phyloP scores from a whole-genome alignment of 2,888 invertebrate genomes.

The Drosophila peninsularis region DNA sequence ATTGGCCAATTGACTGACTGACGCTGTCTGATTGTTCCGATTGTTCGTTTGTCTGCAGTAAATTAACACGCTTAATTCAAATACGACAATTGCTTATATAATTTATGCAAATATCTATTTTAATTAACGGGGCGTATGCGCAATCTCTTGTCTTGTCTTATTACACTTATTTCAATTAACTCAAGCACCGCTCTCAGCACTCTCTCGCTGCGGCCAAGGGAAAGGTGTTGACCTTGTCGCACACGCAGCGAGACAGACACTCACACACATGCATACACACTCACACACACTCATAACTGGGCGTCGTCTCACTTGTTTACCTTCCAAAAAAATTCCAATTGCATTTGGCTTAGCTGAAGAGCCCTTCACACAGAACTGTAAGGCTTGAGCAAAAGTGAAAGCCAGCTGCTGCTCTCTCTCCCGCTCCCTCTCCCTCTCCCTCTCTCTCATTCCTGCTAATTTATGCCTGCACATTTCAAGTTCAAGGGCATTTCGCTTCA shows the following conservation, averaged over 20 bases:
- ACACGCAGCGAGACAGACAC: constrained; percentile 40
- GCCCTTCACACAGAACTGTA: constrained; percentile 62
- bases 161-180: constrained; percentile 71
- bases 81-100: constrained; percentile 57
- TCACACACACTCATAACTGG: constrained; percentile 30
- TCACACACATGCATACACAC: constrained; percentile 21
- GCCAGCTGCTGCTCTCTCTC: background rate
- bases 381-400: constrained; percentile 40
- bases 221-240: constrained; percentile 79
- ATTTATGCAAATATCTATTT: constrained; percentile 69
- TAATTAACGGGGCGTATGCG: constrained; percentile 76
- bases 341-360: constrained; percentile 48
- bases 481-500: constrained; percentile 66
- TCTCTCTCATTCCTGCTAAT: constrained; percentile 15
- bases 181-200: constrained; percentile 22
- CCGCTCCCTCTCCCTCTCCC: background rate
- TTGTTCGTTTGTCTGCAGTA: constrained; percentile 21
- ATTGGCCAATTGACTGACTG: constrained; percentile 40
- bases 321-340: constrained; percentile 60
- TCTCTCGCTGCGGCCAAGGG: constrained; percentile 55
- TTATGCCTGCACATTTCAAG: constrained; percentile 56
- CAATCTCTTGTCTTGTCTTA: constrained; percentile 60
- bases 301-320: constrained; percentile 63
- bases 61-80: constrained; percentile 31
- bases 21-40: constrained; percentile 34